Evolutionary conservation across 2,113 vertebrate genomes (phyloP).

Genomic region (Zingel zingel): DNA sequence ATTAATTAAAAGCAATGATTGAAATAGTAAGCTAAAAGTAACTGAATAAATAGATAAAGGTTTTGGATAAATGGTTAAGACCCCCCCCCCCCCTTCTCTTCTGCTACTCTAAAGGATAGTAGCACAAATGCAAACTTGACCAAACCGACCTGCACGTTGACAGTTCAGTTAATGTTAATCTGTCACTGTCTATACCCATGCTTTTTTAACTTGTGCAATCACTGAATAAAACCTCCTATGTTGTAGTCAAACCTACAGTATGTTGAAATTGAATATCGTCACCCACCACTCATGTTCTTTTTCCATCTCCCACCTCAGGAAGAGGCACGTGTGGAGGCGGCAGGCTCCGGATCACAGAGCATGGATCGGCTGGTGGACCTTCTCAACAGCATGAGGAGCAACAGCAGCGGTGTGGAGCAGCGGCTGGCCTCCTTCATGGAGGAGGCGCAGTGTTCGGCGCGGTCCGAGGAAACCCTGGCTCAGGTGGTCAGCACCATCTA

Average conservation of each 20-base stretch:
- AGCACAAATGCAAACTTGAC: neutral
- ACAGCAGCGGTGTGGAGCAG: conserved; percentile 92
- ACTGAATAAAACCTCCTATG: neutral
- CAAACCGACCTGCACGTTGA: neutral
- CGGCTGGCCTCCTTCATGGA: conserved; percentile 97
- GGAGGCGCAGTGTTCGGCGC: conserved; percentile 94
- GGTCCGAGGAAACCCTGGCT: conserved; percentile 92
- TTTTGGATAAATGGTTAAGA: too few species aligned
- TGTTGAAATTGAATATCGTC: neutral
- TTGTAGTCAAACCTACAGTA: neutral
- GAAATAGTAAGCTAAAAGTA: too few species aligned
- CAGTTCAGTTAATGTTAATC: too few species aligned
- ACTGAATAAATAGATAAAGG: too few species aligned
- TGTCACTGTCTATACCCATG: neutral
- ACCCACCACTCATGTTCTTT: neutral
- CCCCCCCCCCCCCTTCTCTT: too few species aligned
- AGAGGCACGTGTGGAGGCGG: conserved; percentile 85
- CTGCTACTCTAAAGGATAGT: too few species aligned
- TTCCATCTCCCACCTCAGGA: conserved; percentile 84
- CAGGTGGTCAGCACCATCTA: conserved; percentile 96
- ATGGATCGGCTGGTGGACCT: conserved; percentile 96
- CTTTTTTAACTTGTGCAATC: neutral
- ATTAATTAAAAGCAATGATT: too few species aligned
- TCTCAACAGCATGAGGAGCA: conserved; percentile 97
- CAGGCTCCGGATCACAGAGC: conserved; percentile 83